Evolutionary conservation across 1,140 invertebrate genomes (phyloP), one percentile per base, ranked within the genome.

Genomic region (Phortica variegata): DNA sequence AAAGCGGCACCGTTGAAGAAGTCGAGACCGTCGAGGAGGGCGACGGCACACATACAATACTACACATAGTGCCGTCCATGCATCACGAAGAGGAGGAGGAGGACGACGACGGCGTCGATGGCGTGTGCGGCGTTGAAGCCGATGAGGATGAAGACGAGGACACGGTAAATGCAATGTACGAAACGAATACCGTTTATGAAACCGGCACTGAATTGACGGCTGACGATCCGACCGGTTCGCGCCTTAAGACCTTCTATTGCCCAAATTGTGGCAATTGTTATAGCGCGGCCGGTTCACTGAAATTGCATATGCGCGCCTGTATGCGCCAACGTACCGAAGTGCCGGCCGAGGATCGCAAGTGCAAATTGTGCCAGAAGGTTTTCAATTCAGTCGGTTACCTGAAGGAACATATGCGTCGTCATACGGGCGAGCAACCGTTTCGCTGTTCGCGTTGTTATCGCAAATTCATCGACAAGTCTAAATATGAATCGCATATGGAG

Each of bases 271-370:
- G 72, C 31, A 75, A 75, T 29, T 75, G 72, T 26, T 75, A 75
- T 17, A 74, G 69, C 32, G 72, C 72, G 20, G 72, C 72, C 17
- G 72, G 72, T 2, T 74, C 73, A 2, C 32, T 75, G 1, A 75
- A 75, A 48, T 53, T 75, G 1, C 72, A 75, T 15, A 75, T 75
- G 65, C 60, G 72, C n/a, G 72, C 72, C 20, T 75, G 72, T n/a
- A 18, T 75, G 32, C 65, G 66, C 0, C 62, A 73, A 7, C 57
- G 63, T 7, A 61, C 60, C 36, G 73, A 73, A 21, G 54, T 71
- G 2, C 63, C 68, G 0, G 38, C 56, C 9, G 72, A 75, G 39
- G 60, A 73, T n/a, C 60, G 72, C 26, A 73, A 73, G 18, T 75
- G 72, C 43, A 57, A 70, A 9, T 65, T 75, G 2, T 75, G 72